phyloP scores from a whole-genome alignment of 2,888 invertebrate genomes.

The Anticlea derivata region DNA sequence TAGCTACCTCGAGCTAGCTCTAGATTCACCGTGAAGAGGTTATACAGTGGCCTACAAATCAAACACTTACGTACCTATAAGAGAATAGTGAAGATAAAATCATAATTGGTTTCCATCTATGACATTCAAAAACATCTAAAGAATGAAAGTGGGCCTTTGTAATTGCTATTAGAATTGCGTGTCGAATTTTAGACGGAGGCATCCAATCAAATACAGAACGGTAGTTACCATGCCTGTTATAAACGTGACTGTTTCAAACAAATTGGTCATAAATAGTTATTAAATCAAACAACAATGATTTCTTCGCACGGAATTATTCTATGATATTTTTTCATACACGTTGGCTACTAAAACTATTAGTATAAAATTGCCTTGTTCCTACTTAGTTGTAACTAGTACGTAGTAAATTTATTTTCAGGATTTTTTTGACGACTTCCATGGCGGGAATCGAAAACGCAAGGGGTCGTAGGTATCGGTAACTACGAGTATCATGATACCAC shows the following conservation, averaged over 20 bases:
- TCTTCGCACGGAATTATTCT: slow-evolving; percentile 16
- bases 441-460: too few species aligned
- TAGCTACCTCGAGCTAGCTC: too few species aligned
- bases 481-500: too few species aligned
- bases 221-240: slow-evolving; percentile 30
- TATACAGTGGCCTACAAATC: too few species aligned
- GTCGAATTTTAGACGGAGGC: slow-evolving; percentile 22
- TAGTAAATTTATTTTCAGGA: neutral
- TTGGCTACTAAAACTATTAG: too few species aligned
- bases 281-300: slow-evolving; percentile 1
- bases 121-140: slow-evolving; percentile 15
- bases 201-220: slow-evolving; percentile 28
- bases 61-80: too few species aligned
- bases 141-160: slow-evolving; percentile 25
- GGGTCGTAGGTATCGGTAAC: too few species aligned
- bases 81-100: too few species aligned
- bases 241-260: slow-evolving; percentile 16
- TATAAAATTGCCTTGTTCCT: too few species aligned
- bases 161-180: slow-evolving; percentile 22
- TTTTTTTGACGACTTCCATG: too few species aligned
- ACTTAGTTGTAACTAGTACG: too few species aligned
- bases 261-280: slow-evolving; percentile 10
- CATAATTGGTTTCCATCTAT: slow-evolving; percentile 1
- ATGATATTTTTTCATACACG: neutral
- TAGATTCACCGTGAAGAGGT: too few species aligned